Evolutionary conservation across 2,888 invertebrate genomes (phyloP).

Genomic region (Noctua comes): DNA sequence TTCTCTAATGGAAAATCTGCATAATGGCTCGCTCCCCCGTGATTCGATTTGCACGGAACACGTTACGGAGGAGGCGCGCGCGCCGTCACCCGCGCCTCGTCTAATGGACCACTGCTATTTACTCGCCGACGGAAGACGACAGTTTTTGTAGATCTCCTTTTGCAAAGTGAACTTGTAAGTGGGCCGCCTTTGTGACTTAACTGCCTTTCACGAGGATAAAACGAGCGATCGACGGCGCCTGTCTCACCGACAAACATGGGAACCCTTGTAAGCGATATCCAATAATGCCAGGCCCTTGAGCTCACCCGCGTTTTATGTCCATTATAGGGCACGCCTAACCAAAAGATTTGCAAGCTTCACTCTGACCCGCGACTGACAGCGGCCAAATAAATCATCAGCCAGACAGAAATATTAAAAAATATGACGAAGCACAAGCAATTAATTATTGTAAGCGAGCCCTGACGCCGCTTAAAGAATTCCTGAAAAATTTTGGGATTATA

Average conservation of each 20-base stretch:
- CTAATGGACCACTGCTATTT: constrained; percentile 84
- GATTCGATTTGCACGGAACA: constrained; percentile 86
- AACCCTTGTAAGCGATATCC: constrained; percentile 83
- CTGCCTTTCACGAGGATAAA: constrained; percentile 77
- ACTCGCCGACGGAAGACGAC: constrained; percentile 76
- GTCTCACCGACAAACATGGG: constrained; percentile 76
- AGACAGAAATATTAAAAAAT: constrained; percentile 78
- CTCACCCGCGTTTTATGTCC: constrained; percentile 75
- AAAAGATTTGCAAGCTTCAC: constrained; percentile 67
- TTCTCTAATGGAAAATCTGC: constrained; percentile 88
- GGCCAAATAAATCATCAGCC: constrained; percentile 75
- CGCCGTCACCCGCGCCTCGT: constrained; percentile 70
- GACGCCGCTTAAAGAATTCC: constrained; percentile 70
- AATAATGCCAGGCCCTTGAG: constrained; percentile 78
- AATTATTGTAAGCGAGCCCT: constrained; percentile 74
- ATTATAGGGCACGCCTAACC: constrained; percentile 70
- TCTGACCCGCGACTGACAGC: constrained; percentile 66
- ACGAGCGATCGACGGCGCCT: constrained; percentile 73
- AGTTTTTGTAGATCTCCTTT: constrained; percentile 80
- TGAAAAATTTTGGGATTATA: constrained; percentile 69
- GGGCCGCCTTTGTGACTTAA: constrained; percentile 76
- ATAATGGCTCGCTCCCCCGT: constrained; percentile 84
- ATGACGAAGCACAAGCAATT: constrained; percentile 79
- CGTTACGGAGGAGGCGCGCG: constrained; percentile 74
- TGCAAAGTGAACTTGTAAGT: constrained; percentile 75